Base-by-base conservation (phyloP, 2,888 invertebrate species). In the Diarsia rubi region DNA sequence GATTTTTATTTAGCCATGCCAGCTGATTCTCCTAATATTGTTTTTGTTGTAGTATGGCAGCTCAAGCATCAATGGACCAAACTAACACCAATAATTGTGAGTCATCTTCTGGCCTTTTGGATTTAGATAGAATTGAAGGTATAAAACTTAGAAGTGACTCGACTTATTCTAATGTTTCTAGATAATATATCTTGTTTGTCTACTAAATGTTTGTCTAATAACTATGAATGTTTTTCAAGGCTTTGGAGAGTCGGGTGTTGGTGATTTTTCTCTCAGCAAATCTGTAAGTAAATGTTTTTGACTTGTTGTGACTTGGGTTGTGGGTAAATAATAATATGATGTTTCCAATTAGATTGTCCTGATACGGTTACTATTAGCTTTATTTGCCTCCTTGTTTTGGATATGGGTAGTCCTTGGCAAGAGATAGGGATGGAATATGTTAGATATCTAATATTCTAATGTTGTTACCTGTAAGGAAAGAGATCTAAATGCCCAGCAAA, bases 101-200 rank as follows among this genome's bases (percentile, higher is more conserved):
- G 81, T 93, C 92, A 42, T 96, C 96, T 77, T 96, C 96, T 49
- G 95, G 96, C 11, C 94, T 96, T 73, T 84, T 96, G 78, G 96
- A 96, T 85, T 88, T 96, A 75, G 95, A 96, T 60, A 88, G 89
- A 82, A 83, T 95, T 54, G 94, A 95, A 92, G 95, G 96, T 96
- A 92, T 77, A 69, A 16, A 59, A 54, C 57, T 42, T 24, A 37
- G 27, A 52, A 49, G 47, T 14, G 24, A 59, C 1, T 79, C 47
- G 16, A 42, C 2, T 31, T 45, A 16, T 11, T 24, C 2, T 8
- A 45, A 14, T 27, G 3, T 66, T 24, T n/a, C 24, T 70, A 6
- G 31, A 42, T n/a, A n/a, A 42, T 24, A 9, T 14, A 21, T 47
- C 57, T 21, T 62, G 6, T 65, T n/a, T 44, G 27, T 47, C 47